phyloP scores from a whole-genome alignment of 1,140 invertebrate genomes.

The Bombus terrestris region DNA sequence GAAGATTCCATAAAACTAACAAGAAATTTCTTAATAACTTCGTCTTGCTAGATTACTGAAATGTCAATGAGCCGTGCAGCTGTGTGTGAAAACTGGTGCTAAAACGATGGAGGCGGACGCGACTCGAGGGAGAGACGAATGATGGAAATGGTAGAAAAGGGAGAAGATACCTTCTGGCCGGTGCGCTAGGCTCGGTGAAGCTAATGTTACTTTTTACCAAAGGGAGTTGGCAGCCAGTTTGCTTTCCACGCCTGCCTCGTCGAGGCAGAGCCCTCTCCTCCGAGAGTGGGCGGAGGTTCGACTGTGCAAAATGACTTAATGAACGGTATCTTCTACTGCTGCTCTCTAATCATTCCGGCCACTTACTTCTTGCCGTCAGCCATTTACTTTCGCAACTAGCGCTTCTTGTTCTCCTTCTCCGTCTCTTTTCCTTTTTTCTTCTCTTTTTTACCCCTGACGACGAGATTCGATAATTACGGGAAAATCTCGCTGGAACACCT shows the following conservation, averaged over 20 bases:
- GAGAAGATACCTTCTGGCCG: neutral
- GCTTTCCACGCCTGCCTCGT: constrained; percentile 57
- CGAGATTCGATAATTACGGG: constrained; percentile 67
- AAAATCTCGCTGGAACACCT: constrained; percentile 60
- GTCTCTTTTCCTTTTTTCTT: constrained; percentile 26
- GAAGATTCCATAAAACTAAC: too few relatives aligned
- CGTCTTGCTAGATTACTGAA: neutral
- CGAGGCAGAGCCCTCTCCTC: constrained; percentile 23
- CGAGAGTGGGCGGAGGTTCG: constrained; percentile 64
- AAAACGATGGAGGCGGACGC: neutral
- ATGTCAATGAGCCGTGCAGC: neutral
- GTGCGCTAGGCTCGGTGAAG: constrained; percentile 17
- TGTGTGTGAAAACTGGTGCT: too few relatives aligned
- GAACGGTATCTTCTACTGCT: constrained; percentile 68
- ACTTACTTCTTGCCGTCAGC: constrained; percentile 69
- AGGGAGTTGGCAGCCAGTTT: constrained; percentile 63
- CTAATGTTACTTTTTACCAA: constrained; percentile 63
- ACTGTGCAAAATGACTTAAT: constrained; percentile 70
- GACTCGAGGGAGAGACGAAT: constrained; percentile 1
- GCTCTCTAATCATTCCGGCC: constrained; percentile 69
- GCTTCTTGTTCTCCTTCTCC: constrained; percentile 49
- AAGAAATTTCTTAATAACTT: neutral
- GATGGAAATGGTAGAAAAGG: constrained; percentile 1
- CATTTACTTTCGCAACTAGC: constrained; percentile 70
- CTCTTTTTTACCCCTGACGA: too few relatives aligned